These are phyloP conservation scores for Mobula birostris DNA, from an alignment of 2,113 vertebrate species.

Conservation along the genomic window DNA sequence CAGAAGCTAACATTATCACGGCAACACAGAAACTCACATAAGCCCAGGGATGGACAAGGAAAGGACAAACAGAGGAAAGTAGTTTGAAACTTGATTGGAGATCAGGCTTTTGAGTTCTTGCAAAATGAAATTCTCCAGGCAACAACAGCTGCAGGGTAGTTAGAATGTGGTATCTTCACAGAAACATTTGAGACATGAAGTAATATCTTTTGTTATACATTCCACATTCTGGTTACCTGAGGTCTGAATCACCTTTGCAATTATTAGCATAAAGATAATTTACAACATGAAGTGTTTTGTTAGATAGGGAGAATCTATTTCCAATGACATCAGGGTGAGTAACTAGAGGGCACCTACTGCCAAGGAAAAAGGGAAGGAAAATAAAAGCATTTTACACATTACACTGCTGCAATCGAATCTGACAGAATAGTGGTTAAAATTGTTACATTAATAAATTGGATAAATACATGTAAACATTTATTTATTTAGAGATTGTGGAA, in stretches of 20 bases:
- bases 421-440: neutral
- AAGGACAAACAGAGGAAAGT: neutral
- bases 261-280: neutral
- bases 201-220: neutral
- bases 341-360: neutral
- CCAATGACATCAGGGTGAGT: neutral
- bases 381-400: too few species aligned
- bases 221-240: neutral
- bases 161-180: neutral
- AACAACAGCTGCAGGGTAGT: neutral
- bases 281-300: neutral
- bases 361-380: neutral
- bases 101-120: neutral
- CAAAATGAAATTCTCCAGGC: conserved; percentile 17
- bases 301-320: neutral
- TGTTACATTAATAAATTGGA: neutral
- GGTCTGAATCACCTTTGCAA: neutral
- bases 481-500: too few species aligned
- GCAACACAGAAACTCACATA: neutral
- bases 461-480: neutral
- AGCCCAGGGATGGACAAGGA: neutral
- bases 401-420: neutral
- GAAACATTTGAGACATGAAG: neutral
- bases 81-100: conserved; percentile 22
- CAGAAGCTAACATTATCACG: neutral